These are phyloP conservation scores for Nothocercus nigrocapillus DNA, from an alignment of 2,113 vertebrate genomes.

Conservation along the genomic window DNA sequence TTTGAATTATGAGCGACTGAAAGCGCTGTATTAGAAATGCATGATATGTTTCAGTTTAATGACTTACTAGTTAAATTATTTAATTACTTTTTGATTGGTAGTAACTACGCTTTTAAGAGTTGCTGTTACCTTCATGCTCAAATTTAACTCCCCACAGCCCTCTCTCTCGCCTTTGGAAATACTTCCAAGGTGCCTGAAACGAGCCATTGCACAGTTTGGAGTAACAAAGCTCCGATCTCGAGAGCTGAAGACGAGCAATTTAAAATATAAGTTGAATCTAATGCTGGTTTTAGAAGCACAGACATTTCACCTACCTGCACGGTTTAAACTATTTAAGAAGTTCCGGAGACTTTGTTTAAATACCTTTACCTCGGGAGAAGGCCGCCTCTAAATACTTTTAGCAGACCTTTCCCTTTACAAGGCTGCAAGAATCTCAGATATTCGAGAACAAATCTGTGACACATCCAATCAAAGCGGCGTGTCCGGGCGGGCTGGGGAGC, in stretches of 20 bases:
- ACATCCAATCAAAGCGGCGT: slow-evolving; percentile 62
- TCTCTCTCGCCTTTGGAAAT: not conserved
- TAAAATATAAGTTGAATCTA: not conserved
- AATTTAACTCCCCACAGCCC: not conserved
- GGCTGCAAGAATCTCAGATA: slow-evolving; percentile 54
- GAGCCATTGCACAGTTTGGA: not conserved
- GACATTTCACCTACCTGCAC: not conserved
- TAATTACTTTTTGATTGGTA: slow-evolving; percentile 63
- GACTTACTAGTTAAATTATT: slow-evolving; percentile 58
- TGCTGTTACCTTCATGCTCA: slow-evolving; percentile 7
- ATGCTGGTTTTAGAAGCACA: accelerated
- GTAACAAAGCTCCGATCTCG: not conserved
- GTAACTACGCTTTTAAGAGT: slow-evolving; percentile 37
- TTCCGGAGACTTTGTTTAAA: slow-evolving; percentile 18
- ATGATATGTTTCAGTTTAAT: slow-evolving; percentile 49
- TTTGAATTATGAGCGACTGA: not conserved
- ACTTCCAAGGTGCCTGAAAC: not conserved
- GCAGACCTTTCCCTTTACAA: slow-evolving; percentile 60
- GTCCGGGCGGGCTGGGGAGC: not conserved
- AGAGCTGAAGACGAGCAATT: not conserved
- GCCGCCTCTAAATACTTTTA: slow-evolving; percentile 46
- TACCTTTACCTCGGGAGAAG: slow-evolving; percentile 3
- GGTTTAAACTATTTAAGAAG: not conserved
- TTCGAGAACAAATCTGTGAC: slow-evolving; percentile 61
- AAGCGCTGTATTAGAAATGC: slow-evolving; percentile 29